Evolutionary conservation across 1,140 invertebrate species (phyloP), one percentile per base, ranked within the genome.

Genomic region (Drosophila subobscura): DNA sequence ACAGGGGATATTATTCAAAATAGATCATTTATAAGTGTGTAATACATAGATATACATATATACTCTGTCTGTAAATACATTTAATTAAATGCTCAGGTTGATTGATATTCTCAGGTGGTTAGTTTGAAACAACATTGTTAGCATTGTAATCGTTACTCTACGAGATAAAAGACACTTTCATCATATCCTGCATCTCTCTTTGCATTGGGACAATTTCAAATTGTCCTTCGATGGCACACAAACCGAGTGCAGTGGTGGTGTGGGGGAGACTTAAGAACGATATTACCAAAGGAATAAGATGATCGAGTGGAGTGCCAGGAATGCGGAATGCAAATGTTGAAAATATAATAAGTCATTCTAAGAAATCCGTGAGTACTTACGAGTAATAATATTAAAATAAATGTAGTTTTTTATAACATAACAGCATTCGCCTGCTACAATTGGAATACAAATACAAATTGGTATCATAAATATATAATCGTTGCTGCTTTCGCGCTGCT

Each of bases 341-440:
- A 85, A 85, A 85, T 85, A 74, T 67, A 85, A 86, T 85, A 60
- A 67, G 73, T 80, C 73, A 81, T 85, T 79, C 77, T 81, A 75
- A 54, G 65, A 54, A 72, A 85, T 78, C 60, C 70, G 33, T 44
- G 68, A 73, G 79, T 79, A 85, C 80, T 77, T 81, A 37, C 10
- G 33, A 37, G 10, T 37, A 85, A 85, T 86, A 77, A 77, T 81
- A 86, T 81, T 81, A 77, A 86, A 85, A 81, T 85, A 86, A 81
- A 77, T 51, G 56, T 81, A 86, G 65, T 85, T 80, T 80, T 72
- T 84, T 84, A 76, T 81, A 70, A 78, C 73, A 81, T 79, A 72
- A 77, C 73, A 77, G 72, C 71, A 61, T 67, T 73, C 64, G 77
- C 58, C 64, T 73, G 49, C 51, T 78, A 37, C 63, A 76, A 85